Conservation (phyloP, 1,140 invertebrate species). For the Eupristina koningsbergeri region DNA sequence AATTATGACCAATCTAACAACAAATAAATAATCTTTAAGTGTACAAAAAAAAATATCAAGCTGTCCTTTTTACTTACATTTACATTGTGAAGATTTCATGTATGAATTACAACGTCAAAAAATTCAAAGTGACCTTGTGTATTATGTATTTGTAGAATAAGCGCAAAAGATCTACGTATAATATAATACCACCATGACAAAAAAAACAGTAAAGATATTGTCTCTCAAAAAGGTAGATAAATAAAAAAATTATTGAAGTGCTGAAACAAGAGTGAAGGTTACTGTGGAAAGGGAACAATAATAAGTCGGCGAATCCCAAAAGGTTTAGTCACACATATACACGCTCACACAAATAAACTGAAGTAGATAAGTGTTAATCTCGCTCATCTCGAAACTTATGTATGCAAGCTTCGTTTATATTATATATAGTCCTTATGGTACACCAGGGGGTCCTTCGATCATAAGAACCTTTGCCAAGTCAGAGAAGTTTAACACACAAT, state of each 20-base stretch:
- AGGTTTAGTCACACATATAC: not conserved
- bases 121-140: not conserved
- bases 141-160: not conserved
- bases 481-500: not conserved
- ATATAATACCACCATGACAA: not conserved
- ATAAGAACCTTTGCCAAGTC: not conserved
- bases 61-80: slow-evolving; percentile 20
- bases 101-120: not conserved
- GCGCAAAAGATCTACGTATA: not conserved
- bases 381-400: slow-evolving; percentile 11
- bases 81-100: not conserved
- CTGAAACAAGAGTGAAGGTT: not conserved
- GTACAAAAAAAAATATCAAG: not conserved
- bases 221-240: not conserved
- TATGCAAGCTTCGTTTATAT: slow-evolving; percentile 13
- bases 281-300: not conserved
- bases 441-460: not conserved
- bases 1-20: not conserved
- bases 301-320: slow-evolving; percentile 17
- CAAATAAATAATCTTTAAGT: not conserved
- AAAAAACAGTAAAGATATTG: not conserved
- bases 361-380: not conserved
- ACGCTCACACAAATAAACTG: not conserved
- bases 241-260: not conserved
- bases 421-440: not conserved